These are phyloP conservation scores for Psophia crepitans DNA, from an alignment of 2,113 vertebrate genomes.

Conservation along the genomic window DNA sequence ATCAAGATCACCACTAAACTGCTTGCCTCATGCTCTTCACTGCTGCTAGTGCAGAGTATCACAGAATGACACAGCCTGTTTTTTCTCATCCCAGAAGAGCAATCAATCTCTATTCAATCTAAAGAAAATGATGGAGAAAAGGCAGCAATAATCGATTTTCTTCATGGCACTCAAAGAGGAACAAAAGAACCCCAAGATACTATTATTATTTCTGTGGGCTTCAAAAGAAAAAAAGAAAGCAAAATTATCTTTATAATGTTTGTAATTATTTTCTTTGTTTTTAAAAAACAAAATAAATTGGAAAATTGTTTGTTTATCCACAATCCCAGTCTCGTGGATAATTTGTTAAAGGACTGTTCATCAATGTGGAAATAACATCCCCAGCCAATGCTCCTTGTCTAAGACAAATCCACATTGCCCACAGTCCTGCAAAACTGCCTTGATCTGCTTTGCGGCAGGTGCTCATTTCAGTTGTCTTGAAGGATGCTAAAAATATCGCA, in stretches of 20 bases:
- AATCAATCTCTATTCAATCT: not conserved
- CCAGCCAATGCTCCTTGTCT: not conserved
- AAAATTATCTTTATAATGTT: not conserved
- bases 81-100: not conserved
- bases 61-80: not conserved
- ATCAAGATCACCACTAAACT: not conserved
- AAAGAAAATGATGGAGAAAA: not conserved
- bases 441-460: not conserved
- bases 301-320: conserved; percentile 4
- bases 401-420: not conserved
- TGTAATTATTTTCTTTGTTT: not conserved
- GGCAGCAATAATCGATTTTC: not conserved
- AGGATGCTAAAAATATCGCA: not conserved
- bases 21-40: not conserved
- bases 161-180: not conserved
- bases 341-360: not conserved
- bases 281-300: not conserved
- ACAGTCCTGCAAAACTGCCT: not conserved
- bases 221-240: not conserved
- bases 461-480: not conserved
- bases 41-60: not conserved
- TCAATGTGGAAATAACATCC: not conserved
- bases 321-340: not conserved
- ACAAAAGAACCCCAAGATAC: not conserved
- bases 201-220: not conserved